Evolutionary conservation across 2,797 vertebrate species (phyloP), one percentile per base, ranked within the genome.

Genomic region (Clarias fuscus): DNA sequence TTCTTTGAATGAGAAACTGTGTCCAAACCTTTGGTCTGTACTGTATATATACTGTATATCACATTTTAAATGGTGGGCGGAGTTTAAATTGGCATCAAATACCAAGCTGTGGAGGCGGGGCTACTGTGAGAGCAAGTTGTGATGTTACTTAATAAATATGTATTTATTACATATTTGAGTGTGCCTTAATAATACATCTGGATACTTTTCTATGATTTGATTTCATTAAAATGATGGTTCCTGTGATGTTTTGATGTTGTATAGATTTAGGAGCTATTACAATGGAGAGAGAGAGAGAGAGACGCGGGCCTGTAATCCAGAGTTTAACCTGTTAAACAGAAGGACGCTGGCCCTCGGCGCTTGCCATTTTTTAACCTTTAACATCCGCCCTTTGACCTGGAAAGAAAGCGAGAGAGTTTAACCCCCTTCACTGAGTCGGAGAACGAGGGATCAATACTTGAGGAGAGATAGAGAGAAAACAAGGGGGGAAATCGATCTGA

Each of bases 261-360:
- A 6, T 22, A 8, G 73, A 30, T 58, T 56, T 58, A 18, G 48
- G 13, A 75, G 72, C 43, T 73, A 18, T 20, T 70, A 40, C 37
- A 30, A 71, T 8, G 68, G 18, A 8, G 37, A 22, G 18, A 6
- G 33, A 33, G 10, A 58, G 53, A 59, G 27, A 76, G 33, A 64
- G 22, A 43, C 5, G 0, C 10, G 5, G 33, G 58, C 24, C 43
- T 68, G 24, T 82, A 68, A 20, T 82, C 20, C 67, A 53, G 67
- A 17, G 58, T 11, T 93, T 95, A 94, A 95, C 94, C 92, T 93
- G 93, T 95, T 95, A 93, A 95, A 92, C 94, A 95, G 94, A 96
- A 95, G 94, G 93, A 77, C 89, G 90, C 80, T 94, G 91, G 91
- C 89, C 90, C 64, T 68, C 59, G 94, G 93, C 92, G 93, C 94